Conservation (phyloP, 2,888 invertebrate genomes). For the Conistra vaccinii region DNA sequence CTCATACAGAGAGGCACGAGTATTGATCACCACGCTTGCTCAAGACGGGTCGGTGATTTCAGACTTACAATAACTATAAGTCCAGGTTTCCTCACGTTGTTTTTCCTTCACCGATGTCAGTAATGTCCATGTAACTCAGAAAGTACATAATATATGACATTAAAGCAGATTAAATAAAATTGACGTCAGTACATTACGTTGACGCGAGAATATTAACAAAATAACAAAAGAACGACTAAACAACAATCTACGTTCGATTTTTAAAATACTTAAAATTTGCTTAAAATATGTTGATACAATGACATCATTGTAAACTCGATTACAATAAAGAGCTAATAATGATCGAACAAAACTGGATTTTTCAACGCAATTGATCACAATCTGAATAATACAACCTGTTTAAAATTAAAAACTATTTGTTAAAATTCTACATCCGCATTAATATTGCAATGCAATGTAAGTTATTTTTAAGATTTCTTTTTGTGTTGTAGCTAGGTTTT, state of each 20-base stretch:
- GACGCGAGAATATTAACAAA: not conserved
- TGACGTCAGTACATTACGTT: not conserved
- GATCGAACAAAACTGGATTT: conserved; percentile 17
- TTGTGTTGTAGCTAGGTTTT: not conserved
- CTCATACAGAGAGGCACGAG: too few species aligned
- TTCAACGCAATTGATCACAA: not conserved
- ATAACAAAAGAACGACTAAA: not conserved
- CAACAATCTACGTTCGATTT: conserved; percentile 6
- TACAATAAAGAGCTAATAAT: conserved; percentile 7
- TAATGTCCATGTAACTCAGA: too few species aligned
- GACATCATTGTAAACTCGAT: conserved; percentile 32
- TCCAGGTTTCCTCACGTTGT: too few species aligned
- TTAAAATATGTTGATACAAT: conserved; percentile 11
- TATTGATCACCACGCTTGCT: too few species aligned
- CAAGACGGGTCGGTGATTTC: too few species aligned
- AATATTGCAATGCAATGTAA: not conserved
- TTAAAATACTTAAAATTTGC: too few species aligned
- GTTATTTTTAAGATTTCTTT: not conserved
- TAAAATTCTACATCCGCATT: not conserved
- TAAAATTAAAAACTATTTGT: not conserved
- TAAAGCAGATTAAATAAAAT: not conserved
- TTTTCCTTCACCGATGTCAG: too few species aligned
- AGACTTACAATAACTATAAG: too few species aligned
- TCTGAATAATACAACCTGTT: not conserved
- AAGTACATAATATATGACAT: too few species aligned